Percentiles rank a stretch among this genome's conserved stretches.
Conservation (phyloP, 2,888 invertebrate species). For the Subacronicta megacephala region DNA sequence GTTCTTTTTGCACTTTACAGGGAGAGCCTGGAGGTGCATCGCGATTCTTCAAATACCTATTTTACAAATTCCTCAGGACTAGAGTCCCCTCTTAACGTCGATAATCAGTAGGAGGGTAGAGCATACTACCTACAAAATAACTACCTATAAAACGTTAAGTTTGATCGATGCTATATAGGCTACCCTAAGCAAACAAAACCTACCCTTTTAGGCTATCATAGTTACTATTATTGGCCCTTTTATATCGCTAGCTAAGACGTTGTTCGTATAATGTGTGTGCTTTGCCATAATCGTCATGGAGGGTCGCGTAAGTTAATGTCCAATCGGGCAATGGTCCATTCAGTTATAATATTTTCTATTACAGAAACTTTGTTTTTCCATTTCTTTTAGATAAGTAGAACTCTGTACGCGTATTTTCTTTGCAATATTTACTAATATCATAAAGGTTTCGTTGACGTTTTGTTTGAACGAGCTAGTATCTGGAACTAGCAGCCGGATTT, state of each 20-base stretch:
- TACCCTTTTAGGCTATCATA: slow-evolving; percentile 54
- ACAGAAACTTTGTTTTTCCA: slow-evolving; percentile 12
- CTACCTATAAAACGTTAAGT: slow-evolving; percentile 64
- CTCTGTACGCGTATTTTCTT: no score
- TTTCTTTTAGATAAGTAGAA: not conserved
- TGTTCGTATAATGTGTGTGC: slow-evolving; percentile 54
- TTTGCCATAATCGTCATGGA: slow-evolving; percentile 46
- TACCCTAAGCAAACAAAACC: slow-evolving; percentile 60
- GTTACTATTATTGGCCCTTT: slow-evolving; percentile 55
- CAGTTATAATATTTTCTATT: slow-evolving; percentile 35
- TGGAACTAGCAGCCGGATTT: no score
- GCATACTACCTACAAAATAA: no score
- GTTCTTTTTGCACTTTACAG: no score
- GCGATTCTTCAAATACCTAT: no score
- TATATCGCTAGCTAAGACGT: slow-evolving; percentile 58
- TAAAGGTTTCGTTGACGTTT: no score
- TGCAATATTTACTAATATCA: no score
- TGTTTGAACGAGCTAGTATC: no score
- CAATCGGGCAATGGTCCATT: slow-evolving; percentile 15
- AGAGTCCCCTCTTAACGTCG: no score
- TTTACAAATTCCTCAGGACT: no score
- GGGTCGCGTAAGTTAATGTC: slow-evolving; percentile 42
- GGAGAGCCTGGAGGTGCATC: no score
- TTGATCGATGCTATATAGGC: slow-evolving; percentile 58
- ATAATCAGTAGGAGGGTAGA: no score